Conservation (phyloP, 2,888 invertebrate genomes). For the Synergus gifuensis region DNA sequence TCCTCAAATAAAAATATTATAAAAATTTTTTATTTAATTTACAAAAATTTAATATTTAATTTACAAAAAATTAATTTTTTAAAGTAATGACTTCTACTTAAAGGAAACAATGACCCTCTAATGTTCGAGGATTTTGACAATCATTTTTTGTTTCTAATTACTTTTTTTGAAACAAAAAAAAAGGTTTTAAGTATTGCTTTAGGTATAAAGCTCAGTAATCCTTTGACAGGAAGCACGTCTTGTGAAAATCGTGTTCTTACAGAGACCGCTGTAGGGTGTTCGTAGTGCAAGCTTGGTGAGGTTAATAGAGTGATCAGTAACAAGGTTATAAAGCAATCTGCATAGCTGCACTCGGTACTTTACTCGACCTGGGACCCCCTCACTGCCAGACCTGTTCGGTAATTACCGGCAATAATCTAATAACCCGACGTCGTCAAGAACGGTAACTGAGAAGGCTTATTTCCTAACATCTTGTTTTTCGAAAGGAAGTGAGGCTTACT, state of each 20-base stretch:
- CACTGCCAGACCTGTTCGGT: conserved; percentile 64
- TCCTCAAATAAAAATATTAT: neutral
- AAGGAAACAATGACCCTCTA: too few species aligned
- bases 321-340: conserved; percentile 77
- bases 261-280: conserved; percentile 41
- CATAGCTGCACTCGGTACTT: conserved; percentile 71
- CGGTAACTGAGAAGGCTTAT: conserved; percentile 62
- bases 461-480: conserved; percentile 37
- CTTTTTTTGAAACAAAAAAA: neutral
- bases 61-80: too few species aligned
- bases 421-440: conserved; percentile 72
- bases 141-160: neutral
- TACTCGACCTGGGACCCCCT: conserved; percentile 55
- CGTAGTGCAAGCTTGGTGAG: conserved; percentile 63
- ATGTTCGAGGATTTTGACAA: neutral
- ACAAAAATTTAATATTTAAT: neutral
- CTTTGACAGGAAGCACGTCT: conserved; percentile 11
- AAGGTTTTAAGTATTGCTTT: neutral
- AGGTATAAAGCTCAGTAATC: neutral
- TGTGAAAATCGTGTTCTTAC: conserved; percentile 32
- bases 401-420: conserved; percentile 74
- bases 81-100: too few species aligned
- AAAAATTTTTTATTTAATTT: too few species aligned
- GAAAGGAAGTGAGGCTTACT: conserved; percentile 17
- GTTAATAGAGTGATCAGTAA: conserved; percentile 77